Base-by-base conservation (phyloP, 2,888 invertebrate species). In the Nipponacmea schrenckii region DNA sequence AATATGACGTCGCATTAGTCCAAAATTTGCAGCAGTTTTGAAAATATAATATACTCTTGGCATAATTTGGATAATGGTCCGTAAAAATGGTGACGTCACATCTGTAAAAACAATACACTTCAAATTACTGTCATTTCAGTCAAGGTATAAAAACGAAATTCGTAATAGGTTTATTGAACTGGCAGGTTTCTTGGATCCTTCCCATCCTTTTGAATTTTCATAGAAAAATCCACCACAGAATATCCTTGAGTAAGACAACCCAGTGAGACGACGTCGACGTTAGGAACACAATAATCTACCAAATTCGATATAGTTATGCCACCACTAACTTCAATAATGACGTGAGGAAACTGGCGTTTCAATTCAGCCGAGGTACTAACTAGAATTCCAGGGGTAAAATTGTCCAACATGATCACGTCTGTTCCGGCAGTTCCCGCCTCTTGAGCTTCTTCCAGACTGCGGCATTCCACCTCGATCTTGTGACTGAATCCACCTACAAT, bases 331-430 rank as follows among this genome's bases (percentile, higher is more conserved):
- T 90, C 90, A 12, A 90, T 83, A 0, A 87, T 75, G 12, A 89
- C 67, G 14, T 82, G 70, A 0, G 89, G 88, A 70, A 80, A 86
- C 24, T 79, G 74, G 0, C 76, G 71, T 73, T 90, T 90, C 17
- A 90, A 50, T 15, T 72, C 70, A 31, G 77, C 67, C 0, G 90
- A 86, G 50, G 84, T 80, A 31, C 73, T 67, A 5, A 81, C 74
- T 7, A 87, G 64, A 76, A 88, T 88, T 82, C 87, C 75, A 10
- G 89, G 84, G 17, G 83, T 79, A 76, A 89, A 89, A 80, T 90
- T 90, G 76, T 90, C 90, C 24, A 90, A 78, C 90, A 90, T 90
- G 45, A 90, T 82, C 39, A 90, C 83, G 71, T 90, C 89, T 73
- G 86, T 83, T 8, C 89, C 90, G 1, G 88, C 86, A 26, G 68